These are phyloP conservation scores for Thomomys bottae DNA, from an alignment of 2,113 vertebrate species.

Conservation along the genomic window DNA sequence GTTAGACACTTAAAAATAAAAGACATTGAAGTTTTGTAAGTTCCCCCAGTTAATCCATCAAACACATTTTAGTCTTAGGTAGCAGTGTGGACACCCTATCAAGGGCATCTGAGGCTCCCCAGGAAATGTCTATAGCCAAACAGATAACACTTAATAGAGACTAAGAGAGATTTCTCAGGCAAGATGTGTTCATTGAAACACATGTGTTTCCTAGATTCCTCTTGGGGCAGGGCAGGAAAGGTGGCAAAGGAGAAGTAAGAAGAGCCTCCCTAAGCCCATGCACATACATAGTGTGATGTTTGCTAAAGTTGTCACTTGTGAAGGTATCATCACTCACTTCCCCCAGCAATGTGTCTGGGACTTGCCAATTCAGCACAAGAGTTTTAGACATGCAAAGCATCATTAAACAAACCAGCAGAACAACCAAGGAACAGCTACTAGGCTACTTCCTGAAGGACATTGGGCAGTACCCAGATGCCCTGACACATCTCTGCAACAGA, in stretches of 20 bases:
- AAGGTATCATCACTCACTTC: background rate
- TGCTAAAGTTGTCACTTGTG: background rate
- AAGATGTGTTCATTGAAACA: slow-evolving; percentile 48
- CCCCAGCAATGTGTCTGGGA: background rate
- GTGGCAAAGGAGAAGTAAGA: background rate
- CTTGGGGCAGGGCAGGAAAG: rapidly evolving
- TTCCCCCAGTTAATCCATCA: slow-evolving; percentile 84
- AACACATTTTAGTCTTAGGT: slow-evolving; percentile 79
- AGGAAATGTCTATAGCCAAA: slow-evolving; percentile 77
- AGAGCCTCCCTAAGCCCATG: background rate
- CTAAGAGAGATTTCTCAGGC: slow-evolving; percentile 80
- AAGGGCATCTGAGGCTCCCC: slow-evolving; percentile 80
- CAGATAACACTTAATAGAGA: slow-evolving; percentile 83
- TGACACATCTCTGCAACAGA: background rate
- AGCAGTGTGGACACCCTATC: slow-evolving; percentile 84
- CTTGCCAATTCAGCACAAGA: background rate
- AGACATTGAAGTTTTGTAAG: slow-evolving; percentile 78
- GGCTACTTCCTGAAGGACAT: background rate
- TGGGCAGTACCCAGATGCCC: rapidly evolving
- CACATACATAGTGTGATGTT: background rate
- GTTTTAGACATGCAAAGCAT: background rate
- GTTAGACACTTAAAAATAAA: slow-evolving; percentile 73
- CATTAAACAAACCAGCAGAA: slow-evolving; percentile 2
- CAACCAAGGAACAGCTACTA: background rate
- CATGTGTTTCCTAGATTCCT: background rate